Evolutionary conservation across 2,888 invertebrate genomes (phyloP), one percentile per base, ranked within the genome.

Genomic region (Parnassius orleans): DNA sequence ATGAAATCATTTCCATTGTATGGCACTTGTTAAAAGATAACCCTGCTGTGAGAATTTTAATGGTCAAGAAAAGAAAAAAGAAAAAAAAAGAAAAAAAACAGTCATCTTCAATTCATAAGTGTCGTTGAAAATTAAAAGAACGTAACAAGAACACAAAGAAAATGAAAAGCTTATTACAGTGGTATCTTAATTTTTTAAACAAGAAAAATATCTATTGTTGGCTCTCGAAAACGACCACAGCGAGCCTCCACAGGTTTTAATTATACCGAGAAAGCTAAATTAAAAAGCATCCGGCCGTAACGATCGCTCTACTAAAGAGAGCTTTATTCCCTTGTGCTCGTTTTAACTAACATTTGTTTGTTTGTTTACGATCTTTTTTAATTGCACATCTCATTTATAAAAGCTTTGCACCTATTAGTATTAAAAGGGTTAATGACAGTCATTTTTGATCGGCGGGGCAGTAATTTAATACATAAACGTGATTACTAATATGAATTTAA

Each of bases 231-330:
- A 80, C 74, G 71, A 74, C 70, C 74, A 71, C 74, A 74, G 73
- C 72, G 76, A 76, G 74, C 78, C 76, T 77, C 80, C 80, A 75
- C 81, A 79, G 84, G 73, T 86, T 87, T 89, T 87, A 88, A 89
- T 88, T 87, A 83, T 82, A 86, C 82, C 81, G 81, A 80, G 83
- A 77, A 81, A 83, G 88, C 83, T 86, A 86, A 86, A 89, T 90
- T 89, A 88, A 90, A 90, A 89, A 83, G 84, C 85, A 81, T 72
- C 81, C 82, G 80, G 68, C 81, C 84, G 79, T 79, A 77, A 76
- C 77, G 80, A 83, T 82, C 77, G 81, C 73, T 72, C 74, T 74
- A 71, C 69, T 72, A 77, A 76, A 81, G 80, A 75, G 77, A 78
- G 77, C 73, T 76, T 77, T 75, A 73, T 68, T 72, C 71, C 72